Conservation (phyloP, 2,113 vertebrate genomes). For the Trinectes maculatus region DNA sequence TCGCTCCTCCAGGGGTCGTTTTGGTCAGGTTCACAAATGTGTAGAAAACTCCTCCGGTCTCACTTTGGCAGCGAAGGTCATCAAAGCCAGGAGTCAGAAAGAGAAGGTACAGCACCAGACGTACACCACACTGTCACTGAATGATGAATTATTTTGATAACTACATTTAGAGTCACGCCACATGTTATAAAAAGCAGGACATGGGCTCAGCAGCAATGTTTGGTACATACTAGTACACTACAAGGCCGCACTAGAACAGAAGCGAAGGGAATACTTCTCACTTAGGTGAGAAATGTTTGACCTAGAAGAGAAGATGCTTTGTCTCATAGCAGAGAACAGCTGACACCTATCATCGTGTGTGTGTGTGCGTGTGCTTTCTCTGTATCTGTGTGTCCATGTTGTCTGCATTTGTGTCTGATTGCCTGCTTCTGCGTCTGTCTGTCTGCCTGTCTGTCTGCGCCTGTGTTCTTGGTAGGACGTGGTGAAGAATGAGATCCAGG, state of each 20-base stretch:
- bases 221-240: constrained; percentile 17
- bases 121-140: neutral
- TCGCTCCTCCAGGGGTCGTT: constrained; percentile 86
- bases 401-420: constrained; percentile 12
- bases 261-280: constrained; percentile 57
- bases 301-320: constrained; percentile 66
- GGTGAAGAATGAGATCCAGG: constrained; percentile 94
- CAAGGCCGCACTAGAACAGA: constrained; percentile 61
- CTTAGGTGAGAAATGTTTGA: constrained; percentile 71
- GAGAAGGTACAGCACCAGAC: constrained; percentile 87
- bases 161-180: constrained; percentile 13
- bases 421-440: constrained; percentile 8
- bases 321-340: constrained; percentile 66
- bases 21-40: constrained; percentile 97
- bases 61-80: constrained; percentile 95
- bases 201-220: constrained; percentile 31
- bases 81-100: constrained; percentile 88
- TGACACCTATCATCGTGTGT: constrained; percentile 60
- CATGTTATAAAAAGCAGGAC: constrained; percentile 53
- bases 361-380: constrained; percentile 3
- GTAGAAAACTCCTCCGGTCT: constrained; percentile 95
- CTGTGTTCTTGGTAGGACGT: constrained; percentile 86
- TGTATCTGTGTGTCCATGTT: neutral
- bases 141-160: constrained; percentile 18
- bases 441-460: constrained; percentile 33